Evolutionary conservation across 2,888 invertebrate species (phyloP).

Genomic region (Ophion ellenae): DNA sequence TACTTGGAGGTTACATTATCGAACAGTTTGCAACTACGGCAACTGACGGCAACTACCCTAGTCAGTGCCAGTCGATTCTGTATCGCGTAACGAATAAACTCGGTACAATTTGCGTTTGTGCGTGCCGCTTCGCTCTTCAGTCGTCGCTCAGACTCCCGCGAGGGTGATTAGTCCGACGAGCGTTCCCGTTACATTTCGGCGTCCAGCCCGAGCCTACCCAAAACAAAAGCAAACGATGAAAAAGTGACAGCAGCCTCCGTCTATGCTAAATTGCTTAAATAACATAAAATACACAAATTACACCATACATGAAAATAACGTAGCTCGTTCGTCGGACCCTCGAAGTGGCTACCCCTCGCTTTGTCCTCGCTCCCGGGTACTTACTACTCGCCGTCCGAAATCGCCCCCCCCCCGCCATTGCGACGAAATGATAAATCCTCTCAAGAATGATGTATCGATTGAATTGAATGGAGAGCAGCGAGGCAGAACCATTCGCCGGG

Average conservation of each 20-base stretch:
- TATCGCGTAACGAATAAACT: conserved; percentile 9
- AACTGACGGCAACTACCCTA: conserved; percentile 63
- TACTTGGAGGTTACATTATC: conserved; percentile 67
- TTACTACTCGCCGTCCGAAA: background rate
- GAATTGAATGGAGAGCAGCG: conserved; percentile 23
- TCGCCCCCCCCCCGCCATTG: background rate
- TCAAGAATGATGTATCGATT: conserved; percentile 34
- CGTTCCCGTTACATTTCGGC: conserved; percentile 65
- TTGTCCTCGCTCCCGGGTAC: background rate
- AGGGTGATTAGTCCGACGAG: conserved; percentile 26
- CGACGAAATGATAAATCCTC: background rate
- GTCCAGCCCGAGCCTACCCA: conserved; percentile 25
- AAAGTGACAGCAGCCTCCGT: conserved; percentile 10
- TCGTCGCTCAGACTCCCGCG: conserved; percentile 60
- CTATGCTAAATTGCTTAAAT: background rate
- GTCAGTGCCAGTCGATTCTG: conserved; percentile 41
- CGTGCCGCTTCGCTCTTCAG: conserved; percentile 49
- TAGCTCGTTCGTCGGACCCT: conserved; percentile 10
- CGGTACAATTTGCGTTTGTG: conserved; percentile 30
- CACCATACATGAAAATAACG: background rate
- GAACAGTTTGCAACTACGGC: conserved; percentile 55
- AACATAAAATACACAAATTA: too few species aligned
- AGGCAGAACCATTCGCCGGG: background rate
- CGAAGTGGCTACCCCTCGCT: background rate
- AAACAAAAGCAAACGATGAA: background rate